Percentiles rank a stretch among this genome's conserved stretches.
These are phyloP conservation scores for Hycleus cichorii DNA, from an alignment of 1,140 invertebrate genomes.

Conservation along the genomic window DNA sequence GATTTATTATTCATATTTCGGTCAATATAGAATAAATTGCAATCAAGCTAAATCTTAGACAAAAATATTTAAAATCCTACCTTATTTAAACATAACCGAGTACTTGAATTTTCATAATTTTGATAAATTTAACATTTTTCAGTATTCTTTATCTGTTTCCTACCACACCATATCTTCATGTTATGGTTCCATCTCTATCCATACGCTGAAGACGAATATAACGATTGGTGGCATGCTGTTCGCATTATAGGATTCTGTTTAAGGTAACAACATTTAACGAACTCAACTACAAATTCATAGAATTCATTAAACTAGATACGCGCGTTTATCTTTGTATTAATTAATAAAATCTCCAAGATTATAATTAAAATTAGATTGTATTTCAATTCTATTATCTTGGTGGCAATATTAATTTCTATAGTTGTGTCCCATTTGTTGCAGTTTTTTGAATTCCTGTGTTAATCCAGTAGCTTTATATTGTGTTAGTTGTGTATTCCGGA, in stretches of 20 bases:
- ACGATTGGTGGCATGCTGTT: conserved; percentile 75
- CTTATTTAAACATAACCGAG: no score
- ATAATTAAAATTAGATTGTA: no score
- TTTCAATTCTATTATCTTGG: no score
- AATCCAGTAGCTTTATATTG: conserved; percentile 91
- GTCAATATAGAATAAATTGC: no score
- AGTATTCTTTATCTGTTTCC: conserved; percentile 88
- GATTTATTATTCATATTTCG: no score
- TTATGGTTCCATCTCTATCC: conserved; percentile 82
- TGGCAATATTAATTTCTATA: no score
- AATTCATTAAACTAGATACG: no score
- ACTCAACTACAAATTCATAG: no score
- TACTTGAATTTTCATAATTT: background rate
- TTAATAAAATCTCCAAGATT: no score
- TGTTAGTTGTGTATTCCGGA: conserved; percentile 82
- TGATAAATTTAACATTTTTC: conserved; percentile 26
- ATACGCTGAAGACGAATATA: conserved; percentile 60
- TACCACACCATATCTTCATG: conserved; percentile 77
- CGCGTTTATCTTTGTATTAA: no score
- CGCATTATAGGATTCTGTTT: conserved; percentile 81
- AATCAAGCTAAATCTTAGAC: no score
- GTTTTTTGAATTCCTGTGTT: conserved; percentile 87
- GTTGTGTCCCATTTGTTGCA: conserved; percentile 33
- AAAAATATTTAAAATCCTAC: no score
- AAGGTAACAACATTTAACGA: conserved; percentile 39